phyloP scores from a whole-genome alignment of 2,113 vertebrate species.

The Lutjanus erythropterus region DNA sequence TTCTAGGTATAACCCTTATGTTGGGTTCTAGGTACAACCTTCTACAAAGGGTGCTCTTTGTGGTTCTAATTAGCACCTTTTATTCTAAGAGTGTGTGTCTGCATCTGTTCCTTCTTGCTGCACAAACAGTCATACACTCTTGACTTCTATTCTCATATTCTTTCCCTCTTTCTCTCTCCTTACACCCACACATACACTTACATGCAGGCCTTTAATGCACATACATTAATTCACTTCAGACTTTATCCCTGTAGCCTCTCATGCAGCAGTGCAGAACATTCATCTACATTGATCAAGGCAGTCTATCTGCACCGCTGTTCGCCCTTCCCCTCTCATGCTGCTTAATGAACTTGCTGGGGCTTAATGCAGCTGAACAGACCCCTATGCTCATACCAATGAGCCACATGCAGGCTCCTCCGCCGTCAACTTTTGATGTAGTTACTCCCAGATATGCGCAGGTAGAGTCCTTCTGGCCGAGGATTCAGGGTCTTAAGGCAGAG shows the following conservation, averaged over 20 bases:
- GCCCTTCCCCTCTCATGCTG: slow-evolving; percentile 69
- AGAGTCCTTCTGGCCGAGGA: slow-evolving; percentile 50
- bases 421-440: slow-evolving; percentile 66
- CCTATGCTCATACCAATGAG: slow-evolving; percentile 78
- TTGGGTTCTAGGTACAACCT: too few relatives aligned
- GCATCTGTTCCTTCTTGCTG: background rate
- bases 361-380: slow-evolving; percentile 75
- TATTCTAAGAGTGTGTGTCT: too few relatives aligned
- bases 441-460: slow-evolving; percentile 59
- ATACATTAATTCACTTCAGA: slow-evolving; percentile 54
- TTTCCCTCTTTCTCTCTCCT: background rate
- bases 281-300: slow-evolving; percentile 70
- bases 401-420: slow-evolving; percentile 44
- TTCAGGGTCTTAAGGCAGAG: slow-evolving; percentile 65
- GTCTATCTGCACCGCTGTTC: slow-evolving; percentile 61
- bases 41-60: too few relatives aligned
- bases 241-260: slow-evolving; percentile 40
- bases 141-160: background rate
- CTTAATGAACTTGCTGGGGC: slow-evolving; percentile 77
- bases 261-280: slow-evolving; percentile 68
- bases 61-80: too few relatives aligned
- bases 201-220: slow-evolving; percentile 35
- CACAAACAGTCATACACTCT: background rate
- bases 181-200: slow-evolving; percentile 18
- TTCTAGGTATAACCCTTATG: too few relatives aligned